Base-by-base conservation (phyloP, 2,888 invertebrate species). In the Meganola albula region DNA sequence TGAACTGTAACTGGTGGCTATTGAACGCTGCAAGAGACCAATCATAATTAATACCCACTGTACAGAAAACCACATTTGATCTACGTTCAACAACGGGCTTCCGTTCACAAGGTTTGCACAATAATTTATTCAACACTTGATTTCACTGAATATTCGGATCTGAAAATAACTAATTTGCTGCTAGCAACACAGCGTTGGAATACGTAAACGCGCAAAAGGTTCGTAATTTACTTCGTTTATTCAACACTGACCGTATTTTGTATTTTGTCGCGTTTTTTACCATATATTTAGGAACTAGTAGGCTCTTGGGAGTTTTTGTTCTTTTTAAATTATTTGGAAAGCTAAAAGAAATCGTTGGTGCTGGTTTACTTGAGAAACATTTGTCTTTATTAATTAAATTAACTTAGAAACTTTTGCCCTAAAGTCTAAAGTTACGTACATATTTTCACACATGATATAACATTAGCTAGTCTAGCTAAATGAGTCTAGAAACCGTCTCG, bases 91-190 rank as follows among this genome's bases (percentile, higher is more conserved):
- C 10, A 11, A 2, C 7, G 13, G 16, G 10, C 12, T 4, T 14
- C 2, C 9, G 10, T 6, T 27, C 7, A 8, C 4, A 10, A 12
- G 14, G n/a, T 2, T 11, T n/a, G 23, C 26, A 39, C 32, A 42
- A 53, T 44, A 40, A 49, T 44, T 40, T 43, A 53, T 44, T 54
- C 44, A 56, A 29, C 28, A 27, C 24, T 43, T 53, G 41, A 49
- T 53, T 44, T 39, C 25, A 24, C 13, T 13, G 21, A 26, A 42
- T 53, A 43, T 37, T 29, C 34, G 24, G 35, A 34, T 28, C 21
- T 14, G 37, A 44, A 44, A 50, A 50, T 33, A 31, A 36, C 12
- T 34, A 40, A 49, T 52, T 47, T 36, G 38, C 44, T 25, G 26
- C 36, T 22, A 24, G 33, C 25, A 37, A 37, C 37, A 43, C 40